Conservation (phyloP, 2,888 invertebrate genomes). For the Nysson spinosus region DNA sequence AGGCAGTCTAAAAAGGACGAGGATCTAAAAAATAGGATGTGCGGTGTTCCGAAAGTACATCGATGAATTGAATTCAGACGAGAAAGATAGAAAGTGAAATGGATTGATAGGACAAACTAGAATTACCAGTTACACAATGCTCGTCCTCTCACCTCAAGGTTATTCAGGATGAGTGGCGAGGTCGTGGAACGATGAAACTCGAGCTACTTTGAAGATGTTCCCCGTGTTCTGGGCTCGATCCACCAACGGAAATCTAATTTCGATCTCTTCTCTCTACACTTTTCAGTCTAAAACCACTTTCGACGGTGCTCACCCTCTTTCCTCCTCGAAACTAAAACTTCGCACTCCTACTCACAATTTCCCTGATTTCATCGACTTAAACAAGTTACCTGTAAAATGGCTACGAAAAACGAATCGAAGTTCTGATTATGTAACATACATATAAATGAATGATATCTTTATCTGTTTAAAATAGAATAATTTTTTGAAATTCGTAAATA, state of each 20-base stretch:
- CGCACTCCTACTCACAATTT: slow-evolving; percentile 25
- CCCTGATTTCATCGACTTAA: no score
- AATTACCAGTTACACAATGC: slow-evolving; percentile 44
- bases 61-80: slow-evolving; percentile 3
- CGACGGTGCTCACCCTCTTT: slow-evolving; percentile 20
- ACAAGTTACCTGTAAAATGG: no score
- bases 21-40: background rate
- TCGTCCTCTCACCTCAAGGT: slow-evolving; percentile 9
- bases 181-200: slow-evolving; percentile 40
- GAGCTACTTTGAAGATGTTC: slow-evolving; percentile 45
- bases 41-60: background rate
- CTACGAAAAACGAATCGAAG: no score
- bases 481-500: background rate
- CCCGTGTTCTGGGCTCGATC: slow-evolving; percentile 12
- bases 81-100: slow-evolving; percentile 7
- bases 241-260: slow-evolving; percentile 48
- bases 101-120: slow-evolving; percentile 39
- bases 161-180: slow-evolving; percentile 39
- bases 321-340: slow-evolving; percentile 34
- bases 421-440: no score
- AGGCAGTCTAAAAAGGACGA: background rate
- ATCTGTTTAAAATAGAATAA: no score
- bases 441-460: no score
- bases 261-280: slow-evolving; percentile 44
- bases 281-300: slow-evolving; percentile 39